These are phyloP conservation scores for Caenorhabditis sp. DNA, from an alignment of 2,888 invertebrate species.

Conservation along the genomic window DNA sequence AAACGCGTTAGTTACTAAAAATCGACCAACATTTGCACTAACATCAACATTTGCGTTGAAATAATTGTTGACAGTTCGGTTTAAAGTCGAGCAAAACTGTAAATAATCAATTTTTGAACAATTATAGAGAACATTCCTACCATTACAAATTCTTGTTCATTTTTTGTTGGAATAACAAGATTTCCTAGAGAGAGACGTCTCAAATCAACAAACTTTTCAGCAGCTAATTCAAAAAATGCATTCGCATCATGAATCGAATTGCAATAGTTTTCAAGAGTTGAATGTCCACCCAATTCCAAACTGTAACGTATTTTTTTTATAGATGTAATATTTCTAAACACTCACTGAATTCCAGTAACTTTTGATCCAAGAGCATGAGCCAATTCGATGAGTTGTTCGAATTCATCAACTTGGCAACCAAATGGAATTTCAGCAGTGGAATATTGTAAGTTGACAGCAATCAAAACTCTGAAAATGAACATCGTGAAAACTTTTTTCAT, in stretches of 20 bases:
- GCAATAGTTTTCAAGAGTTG: slow-evolving; percentile 17
- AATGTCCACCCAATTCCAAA: slow-evolving; percentile 20
- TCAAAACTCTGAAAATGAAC: slow-evolving; percentile 36
- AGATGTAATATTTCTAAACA: slow-evolving; percentile 15
- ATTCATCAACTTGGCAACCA: slow-evolving; percentile 67
- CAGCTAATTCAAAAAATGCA: slow-evolving; percentile 19
- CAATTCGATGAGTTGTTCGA: slow-evolving; percentile 50
- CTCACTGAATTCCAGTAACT: slow-evolving; percentile 72
- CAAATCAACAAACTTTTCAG: slow-evolving; percentile 13
- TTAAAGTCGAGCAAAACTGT: slow-evolving; percentile 82
- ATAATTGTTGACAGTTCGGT: slow-evolving; percentile 81
- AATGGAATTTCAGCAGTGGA: slow-evolving; percentile 38
- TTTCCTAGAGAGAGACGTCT: slow-evolving; percentile 22
- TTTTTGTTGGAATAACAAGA: slow-evolving; percentile 14
- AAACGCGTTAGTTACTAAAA: slow-evolving; percentile 92
- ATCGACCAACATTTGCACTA: slow-evolving; percentile 95
- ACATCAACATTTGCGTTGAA: slow-evolving; percentile 82
- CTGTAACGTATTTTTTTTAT: slow-evolving; percentile 12
- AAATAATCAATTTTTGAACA: slow-evolving; percentile 4
- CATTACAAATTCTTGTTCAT: slow-evolving; percentile 4
- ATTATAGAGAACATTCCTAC: not conserved
- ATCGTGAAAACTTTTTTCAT: not conserved
- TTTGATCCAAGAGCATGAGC: slow-evolving; percentile 56
- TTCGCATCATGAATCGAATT: slow-evolving; percentile 25
- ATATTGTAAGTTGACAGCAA: slow-evolving; percentile 32